Conservation (phyloP, 2,113 vertebrate genomes). For the Eolophus roseicapilla region DNA sequence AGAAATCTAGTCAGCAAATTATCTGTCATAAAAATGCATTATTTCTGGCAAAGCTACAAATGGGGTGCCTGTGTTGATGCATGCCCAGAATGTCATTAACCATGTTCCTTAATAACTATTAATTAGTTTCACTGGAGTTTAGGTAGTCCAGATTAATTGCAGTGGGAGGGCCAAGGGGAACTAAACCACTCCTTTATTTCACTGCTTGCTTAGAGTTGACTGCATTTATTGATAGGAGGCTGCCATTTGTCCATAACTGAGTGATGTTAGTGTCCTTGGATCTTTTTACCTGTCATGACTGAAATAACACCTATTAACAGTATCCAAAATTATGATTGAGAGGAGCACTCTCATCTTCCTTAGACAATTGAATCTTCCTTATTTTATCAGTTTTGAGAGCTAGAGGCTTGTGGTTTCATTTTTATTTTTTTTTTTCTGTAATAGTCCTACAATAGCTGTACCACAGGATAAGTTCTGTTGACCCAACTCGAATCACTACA, state of each 20-base stretch:
- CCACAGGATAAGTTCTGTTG: not conserved
- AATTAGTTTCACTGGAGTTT: conserved; percentile 31
- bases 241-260: not conserved
- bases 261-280: not conserved
- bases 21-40: conserved; percentile 28
- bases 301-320: not conserved
- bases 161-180: not conserved
- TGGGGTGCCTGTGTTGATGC: conserved; percentile 41
- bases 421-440: not conserved
- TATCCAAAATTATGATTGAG: not conserved
- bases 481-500: not conserved
- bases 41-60: conserved; percentile 51
- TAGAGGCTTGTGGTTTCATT: not conserved
- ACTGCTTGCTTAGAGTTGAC: not conserved
- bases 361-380: not conserved
- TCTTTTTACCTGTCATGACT: not conserved
- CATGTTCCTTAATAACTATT: conserved; percentile 30
- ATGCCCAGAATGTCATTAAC: conserved; percentile 32
- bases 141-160: conserved; percentile 17
- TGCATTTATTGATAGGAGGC: not conserved
- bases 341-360: not conserved
- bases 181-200: not conserved
- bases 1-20: conserved; percentile 27
- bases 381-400: not conserved
- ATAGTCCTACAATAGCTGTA: not conserved